Evolutionary conservation across 2,888 invertebrate species (phyloP), one percentile per base, ranked within the genome.

Genomic region (Orthosia cruda): DNA sequence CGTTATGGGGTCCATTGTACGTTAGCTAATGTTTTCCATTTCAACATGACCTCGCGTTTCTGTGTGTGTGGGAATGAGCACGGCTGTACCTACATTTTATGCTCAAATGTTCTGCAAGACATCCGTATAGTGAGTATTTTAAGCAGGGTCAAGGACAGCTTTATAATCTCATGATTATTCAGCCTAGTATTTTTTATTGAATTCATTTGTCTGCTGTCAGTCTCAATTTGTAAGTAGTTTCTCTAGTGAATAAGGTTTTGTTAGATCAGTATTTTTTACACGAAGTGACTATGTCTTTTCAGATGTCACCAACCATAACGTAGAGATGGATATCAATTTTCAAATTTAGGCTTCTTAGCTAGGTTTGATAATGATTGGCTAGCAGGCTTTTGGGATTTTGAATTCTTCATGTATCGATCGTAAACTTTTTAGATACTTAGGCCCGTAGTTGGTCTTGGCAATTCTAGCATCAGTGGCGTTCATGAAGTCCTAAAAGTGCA

Each of bases 11-110:
- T 87, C 89, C 85, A 92, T 92, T 91, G 92, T 92, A 80, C 66
- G 84, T 88, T 82, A 87, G 87, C 75, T 87, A 89, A 89, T 87
- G 89, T 90, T 92, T 91, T 91, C 87, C 85, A 90, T 93, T 93
- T 90, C 90, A 87, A 90, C 89, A 89, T 85, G 91, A 90, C 91
- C 89, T 89, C 90, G 87, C 68, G 80, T 85, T 83, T 86, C 78
- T 87, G 85, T 87, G 81, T 77, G 66, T 75, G 92, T 93, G 93
- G 90, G 93, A 94, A 94, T 89, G 88, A 79, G 92, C 71, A 90
- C 93, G 87, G 68, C 70, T 78, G 75, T 83, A 87, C 40, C 40
- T 40, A 40, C 82, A 70, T 85, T 83, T 77, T 83, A 79, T 67
- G 79, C 78, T 74, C 70, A 75, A 80, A 85, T 72, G 71, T 82